Evolutionary conservation across 2,797 vertebrate species (phyloP).

Genomic region (Chaenodraco wilsoni): DNA sequence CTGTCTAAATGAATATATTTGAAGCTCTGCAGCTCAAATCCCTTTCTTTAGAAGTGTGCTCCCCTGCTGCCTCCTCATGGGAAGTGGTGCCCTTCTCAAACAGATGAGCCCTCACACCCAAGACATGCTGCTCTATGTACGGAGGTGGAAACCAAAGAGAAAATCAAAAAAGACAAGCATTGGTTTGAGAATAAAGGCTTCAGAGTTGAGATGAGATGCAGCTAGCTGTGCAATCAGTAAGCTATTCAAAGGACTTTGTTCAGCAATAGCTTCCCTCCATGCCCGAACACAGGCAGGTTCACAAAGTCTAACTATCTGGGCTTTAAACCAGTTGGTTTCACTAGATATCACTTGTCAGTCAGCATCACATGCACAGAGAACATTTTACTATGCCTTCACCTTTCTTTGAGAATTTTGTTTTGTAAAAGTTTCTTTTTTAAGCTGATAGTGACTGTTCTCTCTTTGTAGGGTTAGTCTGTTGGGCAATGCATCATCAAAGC

Average conservation of each 20-base stretch:
- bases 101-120: slow-evolving; percentile 34
- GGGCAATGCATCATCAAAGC: background rate
- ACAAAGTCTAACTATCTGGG: slow-evolving; percentile 1
- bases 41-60: slow-evolving; percentile 35
- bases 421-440: background rate
- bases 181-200: slow-evolving; percentile 4
- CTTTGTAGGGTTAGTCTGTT: background rate
- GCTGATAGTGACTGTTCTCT: background rate
- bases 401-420: background rate
- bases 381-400: background rate
- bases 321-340: background rate
- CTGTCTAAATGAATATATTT: slow-evolving; percentile 37
- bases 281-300: background rate
- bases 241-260: slow-evolving; percentile 76
- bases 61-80: slow-evolving; percentile 49
- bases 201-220: slow-evolving; percentile 11
- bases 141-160: background rate
- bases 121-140: slow-evolving; percentile 17
- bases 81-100: slow-evolving; percentile 10
- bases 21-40: slow-evolving; percentile 43
- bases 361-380: background rate
- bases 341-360: background rate
- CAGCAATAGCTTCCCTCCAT: slow-evolving; percentile 7
- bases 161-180: background rate
- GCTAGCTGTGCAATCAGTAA: slow-evolving; percentile 66